Percentiles rank a stretch among this genome's conserved stretches.
These are phyloP conservation scores for Drosophila sucinea DNA, from an alignment of 1,140 invertebrate species.

Conservation along the genomic window DNA sequence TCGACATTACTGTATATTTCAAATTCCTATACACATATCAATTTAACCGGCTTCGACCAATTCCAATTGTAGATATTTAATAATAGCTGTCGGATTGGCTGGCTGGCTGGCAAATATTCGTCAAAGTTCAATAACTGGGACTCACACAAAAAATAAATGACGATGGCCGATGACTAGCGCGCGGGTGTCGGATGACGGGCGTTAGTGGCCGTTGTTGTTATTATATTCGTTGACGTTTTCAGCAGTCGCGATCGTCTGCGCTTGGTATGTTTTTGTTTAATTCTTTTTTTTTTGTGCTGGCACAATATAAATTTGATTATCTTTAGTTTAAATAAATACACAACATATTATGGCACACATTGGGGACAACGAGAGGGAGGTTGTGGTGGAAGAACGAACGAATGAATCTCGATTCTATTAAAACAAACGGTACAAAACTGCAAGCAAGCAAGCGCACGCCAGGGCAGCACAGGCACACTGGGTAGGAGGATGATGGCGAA, in stretches of 20 bases:
- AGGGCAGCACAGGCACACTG: slow-evolving; percentile 44
- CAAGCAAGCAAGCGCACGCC: slow-evolving; percentile 44
- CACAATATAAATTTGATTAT: slow-evolving; percentile 78
- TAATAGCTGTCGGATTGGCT: neutral
- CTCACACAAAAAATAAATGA: slow-evolving; percentile 19
- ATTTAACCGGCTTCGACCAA: slow-evolving; percentile 1
- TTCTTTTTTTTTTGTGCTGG: slow-evolving; percentile 53
- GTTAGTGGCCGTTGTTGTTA: slow-evolving; percentile 20
- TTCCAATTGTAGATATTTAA: neutral
- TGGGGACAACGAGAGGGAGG: slow-evolving; percentile 5
- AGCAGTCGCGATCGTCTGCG: slow-evolving; percentile 53
- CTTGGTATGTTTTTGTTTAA: slow-evolving; percentile 59
- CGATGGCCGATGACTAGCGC: neutral
- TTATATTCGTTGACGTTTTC: slow-evolving; percentile 31
- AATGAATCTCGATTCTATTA: slow-evolving; percentile 42
- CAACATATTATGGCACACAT: slow-evolving; percentile 25
- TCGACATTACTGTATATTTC: slow-evolving; percentile 9
- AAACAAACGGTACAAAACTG: slow-evolving; percentile 47
- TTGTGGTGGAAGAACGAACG: slow-evolving; percentile 10
- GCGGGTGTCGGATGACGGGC: slow-evolving; percentile 28
- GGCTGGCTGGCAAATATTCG: slow-evolving; percentile 30
- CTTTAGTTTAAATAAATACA: slow-evolving; percentile 65
- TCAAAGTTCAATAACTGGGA: slow-evolving; percentile 66
- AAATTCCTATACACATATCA: neutral
- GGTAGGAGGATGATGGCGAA: slow-evolving; percentile 60